Percentiles rank a stretch among this genome's conserved stretches.
Conservation (phyloP, 2,113 vertebrate genomes). For the Meles meles region DNA sequence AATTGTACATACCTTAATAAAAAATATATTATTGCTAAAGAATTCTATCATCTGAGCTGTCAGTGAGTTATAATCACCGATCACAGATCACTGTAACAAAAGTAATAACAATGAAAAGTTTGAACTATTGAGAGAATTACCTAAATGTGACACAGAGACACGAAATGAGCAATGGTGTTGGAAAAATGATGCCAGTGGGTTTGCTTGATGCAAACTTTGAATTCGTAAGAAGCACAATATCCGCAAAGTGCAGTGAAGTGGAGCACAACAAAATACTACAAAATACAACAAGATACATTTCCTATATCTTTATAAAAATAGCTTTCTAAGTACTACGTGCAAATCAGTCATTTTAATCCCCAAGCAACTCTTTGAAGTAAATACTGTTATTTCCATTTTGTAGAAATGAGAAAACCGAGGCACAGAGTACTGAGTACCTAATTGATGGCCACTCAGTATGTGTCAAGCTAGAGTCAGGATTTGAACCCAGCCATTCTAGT, state of each 20-base stretch:
- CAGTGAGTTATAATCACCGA: neutral
- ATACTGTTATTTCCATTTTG: neutral
- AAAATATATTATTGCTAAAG: neutral
- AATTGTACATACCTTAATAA: neutral
- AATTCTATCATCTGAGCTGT: neutral
- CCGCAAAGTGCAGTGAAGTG: neutral
- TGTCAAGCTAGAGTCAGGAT: neutral
- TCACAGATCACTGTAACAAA: neutral
- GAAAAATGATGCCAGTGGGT: neutral
- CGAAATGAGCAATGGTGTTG: neutral
- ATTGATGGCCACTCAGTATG: neutral
- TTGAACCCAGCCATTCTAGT: neutral
- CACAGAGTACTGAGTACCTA: neutral
- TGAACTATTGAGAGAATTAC: neutral
- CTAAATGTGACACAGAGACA: neutral
- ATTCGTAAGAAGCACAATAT: neutral
- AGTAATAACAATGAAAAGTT: neutral
- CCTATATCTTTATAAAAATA: neutral
- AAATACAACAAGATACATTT: neutral
- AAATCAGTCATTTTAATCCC: neutral
- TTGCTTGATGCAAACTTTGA: neutral
- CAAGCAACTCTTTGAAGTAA: neutral
- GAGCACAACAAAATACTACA: neutral
- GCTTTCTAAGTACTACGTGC: neutral
- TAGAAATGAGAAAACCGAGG: neutral